These are phyloP conservation scores for Babylonia areolata DNA, from an alignment of 1,140 invertebrate genomes.

Conservation along the genomic window DNA sequence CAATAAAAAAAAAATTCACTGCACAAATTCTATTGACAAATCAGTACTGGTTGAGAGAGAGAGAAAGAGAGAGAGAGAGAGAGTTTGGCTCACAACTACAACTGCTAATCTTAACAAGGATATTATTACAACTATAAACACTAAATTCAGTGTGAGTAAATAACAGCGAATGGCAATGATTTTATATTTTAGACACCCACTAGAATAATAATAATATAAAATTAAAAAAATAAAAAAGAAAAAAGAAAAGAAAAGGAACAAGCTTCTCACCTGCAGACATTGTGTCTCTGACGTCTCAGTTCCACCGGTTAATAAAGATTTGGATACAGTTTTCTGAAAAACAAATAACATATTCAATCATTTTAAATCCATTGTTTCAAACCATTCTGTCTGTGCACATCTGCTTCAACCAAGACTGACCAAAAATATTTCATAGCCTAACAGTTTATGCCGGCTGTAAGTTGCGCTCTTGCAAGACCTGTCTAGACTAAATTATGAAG, in stretches of 20 bases:
- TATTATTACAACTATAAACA: no score
- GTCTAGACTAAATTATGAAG: slow-evolving; percentile 28
- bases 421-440: not conserved
- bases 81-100: not conserved
- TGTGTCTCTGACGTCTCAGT: slow-evolving; percentile 4
- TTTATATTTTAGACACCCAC: no score
- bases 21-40: no score
- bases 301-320: slow-evolving; percentile 17
- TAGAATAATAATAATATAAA: no score
- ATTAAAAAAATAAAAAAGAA: no score
- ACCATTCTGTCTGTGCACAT: not conserved
- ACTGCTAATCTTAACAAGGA: no score
- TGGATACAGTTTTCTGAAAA: slow-evolving; percentile 20
- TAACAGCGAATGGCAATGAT: no score
- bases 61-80: slow-evolving; percentile 7
- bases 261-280: slow-evolving; percentile 26
- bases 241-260: not conserved
- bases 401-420: not conserved
- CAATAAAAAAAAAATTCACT: no score
- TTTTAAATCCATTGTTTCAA: not conserved
- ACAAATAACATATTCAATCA: not conserved
- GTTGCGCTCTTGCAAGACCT: not conserved
- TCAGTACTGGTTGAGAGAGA: not conserved
- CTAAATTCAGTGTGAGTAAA: no score
- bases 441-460: not conserved